phyloP scores from a whole-genome alignment of 2,797 vertebrate species.

The Chelon auratus region DNA sequence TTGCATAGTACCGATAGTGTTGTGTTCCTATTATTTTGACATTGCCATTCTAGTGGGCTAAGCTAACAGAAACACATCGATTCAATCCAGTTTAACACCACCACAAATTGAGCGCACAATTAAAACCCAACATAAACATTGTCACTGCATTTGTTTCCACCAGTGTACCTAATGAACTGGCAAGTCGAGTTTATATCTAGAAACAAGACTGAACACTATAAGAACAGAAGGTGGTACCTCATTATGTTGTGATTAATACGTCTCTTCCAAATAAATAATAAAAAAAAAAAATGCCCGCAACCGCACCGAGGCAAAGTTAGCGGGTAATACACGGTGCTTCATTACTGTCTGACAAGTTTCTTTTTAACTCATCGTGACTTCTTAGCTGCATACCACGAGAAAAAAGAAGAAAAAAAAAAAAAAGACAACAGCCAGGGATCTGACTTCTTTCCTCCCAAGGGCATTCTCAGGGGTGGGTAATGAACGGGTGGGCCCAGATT shows the following conservation, averaged over 20 bases:
- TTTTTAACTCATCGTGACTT: slow-evolving; percentile 69
- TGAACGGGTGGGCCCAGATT: slow-evolving; percentile 83
- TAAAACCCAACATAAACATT: no score
- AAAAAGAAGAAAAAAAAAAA: slow-evolving; percentile 5
- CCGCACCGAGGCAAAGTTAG: slow-evolving; percentile 26
- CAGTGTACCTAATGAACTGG: no score
- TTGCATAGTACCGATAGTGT: no score
- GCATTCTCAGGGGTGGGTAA: slow-evolving; percentile 83
- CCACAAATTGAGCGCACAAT: no score
- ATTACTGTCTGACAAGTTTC: slow-evolving; percentile 66
- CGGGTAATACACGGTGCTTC: slow-evolving; percentile 35
- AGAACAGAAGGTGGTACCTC: slow-evolving; percentile 28
- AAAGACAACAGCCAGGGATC: slow-evolving; percentile 77
- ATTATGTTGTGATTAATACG: slow-evolving; percentile 30
- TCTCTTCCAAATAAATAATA: slow-evolving; percentile 8
- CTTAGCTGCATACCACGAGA: slow-evolving; percentile 63
- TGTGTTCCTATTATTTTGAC: no score
- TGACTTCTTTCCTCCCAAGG: slow-evolving; percentile 76
- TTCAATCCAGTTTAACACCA: no score
- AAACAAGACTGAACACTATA: slow-evolving; percentile 16
- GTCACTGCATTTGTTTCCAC: no score
- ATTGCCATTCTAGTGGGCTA: no score
- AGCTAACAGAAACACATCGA: no score
- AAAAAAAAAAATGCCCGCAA: not conserved
- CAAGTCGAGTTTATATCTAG: not conserved